A percentile compares a stretch with the other conserved stretches of the same genome.
Evolutionary conservation across 2,797 vertebrate species (phyloP).

Genomic region (Sebastes ruberrimus): DNA sequence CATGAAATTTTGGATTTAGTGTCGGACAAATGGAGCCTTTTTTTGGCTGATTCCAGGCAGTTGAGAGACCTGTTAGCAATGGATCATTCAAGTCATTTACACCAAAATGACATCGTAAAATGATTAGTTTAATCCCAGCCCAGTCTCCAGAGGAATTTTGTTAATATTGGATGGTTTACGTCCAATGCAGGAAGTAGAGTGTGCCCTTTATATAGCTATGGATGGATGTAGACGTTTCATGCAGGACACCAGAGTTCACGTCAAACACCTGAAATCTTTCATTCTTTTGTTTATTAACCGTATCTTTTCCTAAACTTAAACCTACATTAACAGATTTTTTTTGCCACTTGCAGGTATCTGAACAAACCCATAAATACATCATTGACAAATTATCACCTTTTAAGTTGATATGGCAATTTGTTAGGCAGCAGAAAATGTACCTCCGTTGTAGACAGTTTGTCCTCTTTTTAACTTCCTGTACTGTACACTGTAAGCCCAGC

Average conservation of each 20-base stretch:
- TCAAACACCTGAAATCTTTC: too few relatives aligned
- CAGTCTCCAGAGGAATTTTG: not conserved
- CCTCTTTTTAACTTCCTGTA: slow-evolving; percentile 22
- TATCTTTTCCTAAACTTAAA: too few relatives aligned
- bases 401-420: too few relatives aligned
- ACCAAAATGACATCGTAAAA: slow-evolving; percentile 10
- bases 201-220: not conserved
- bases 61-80: slow-evolving; percentile 44
- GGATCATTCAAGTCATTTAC: slow-evolving; percentile 36
- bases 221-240: too few relatives aligned
- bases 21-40: slow-evolving; percentile 47
- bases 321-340: too few relatives aligned
- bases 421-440: not conserved
- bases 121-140: slow-evolving; percentile 27
- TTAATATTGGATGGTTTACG: not conserved
- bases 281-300: too few relatives aligned
- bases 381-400: too few relatives aligned
- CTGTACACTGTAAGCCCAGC: slow-evolving; percentile 8
- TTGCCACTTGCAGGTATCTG: too few relatives aligned
- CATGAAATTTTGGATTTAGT: slow-evolving; percentile 72
- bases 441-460: not conserved
- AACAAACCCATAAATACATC: fast-evolving
- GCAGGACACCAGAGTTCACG: too few relatives aligned
- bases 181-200: not conserved
- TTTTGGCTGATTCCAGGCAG: slow-evolving; percentile 47